These are phyloP conservation scores for Psix sp. DNA, from an alignment of 1,140 invertebrate species.

Conservation along the genomic window DNA sequence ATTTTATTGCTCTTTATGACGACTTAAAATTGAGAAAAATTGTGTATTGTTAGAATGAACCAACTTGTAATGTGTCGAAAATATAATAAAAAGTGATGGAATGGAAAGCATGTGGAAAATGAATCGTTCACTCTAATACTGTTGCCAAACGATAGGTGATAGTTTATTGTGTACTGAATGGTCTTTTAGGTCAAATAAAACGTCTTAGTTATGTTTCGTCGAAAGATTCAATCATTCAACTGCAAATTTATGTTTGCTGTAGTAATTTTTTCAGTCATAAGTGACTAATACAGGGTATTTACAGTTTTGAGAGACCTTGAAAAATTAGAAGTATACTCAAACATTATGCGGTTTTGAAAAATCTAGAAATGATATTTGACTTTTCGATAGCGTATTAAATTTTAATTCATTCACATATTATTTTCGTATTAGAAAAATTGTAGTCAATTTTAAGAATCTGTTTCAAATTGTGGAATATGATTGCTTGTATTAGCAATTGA, in stretches of 20 bases:
- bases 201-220: conserved; percentile 31
- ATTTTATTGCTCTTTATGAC: conserved; percentile 23
- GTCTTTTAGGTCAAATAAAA: conserved; percentile 12
- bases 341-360: too few relatives aligned
- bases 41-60: conserved; percentile 33
- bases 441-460: too few relatives aligned
- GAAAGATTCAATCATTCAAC: background rate
- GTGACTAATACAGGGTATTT: too few relatives aligned
- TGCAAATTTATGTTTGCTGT: background rate
- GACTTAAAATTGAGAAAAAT: conserved; percentile 41
- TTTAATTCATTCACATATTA: too few relatives aligned
- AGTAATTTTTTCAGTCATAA: too few relatives aligned
- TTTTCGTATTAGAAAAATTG: too few relatives aligned
- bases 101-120: conserved; percentile 41
- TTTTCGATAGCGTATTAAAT: too few relatives aligned
- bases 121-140: conserved; percentile 36
- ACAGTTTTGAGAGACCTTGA: too few relatives aligned
- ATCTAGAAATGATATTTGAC: too few relatives aligned
- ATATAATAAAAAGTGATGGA: conserved; percentile 44
- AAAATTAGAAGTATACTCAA: too few relatives aligned
- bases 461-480: too few relatives aligned
- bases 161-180: conserved; percentile 28
- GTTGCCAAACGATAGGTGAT: conserved; percentile 33
- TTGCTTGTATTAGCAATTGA: too few relatives aligned
- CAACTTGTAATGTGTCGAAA: conserved; percentile 36